Evolutionary conservation across 2,797 vertebrate species (phyloP).

Genomic region (Hippoglossus hippoglossus): DNA sequence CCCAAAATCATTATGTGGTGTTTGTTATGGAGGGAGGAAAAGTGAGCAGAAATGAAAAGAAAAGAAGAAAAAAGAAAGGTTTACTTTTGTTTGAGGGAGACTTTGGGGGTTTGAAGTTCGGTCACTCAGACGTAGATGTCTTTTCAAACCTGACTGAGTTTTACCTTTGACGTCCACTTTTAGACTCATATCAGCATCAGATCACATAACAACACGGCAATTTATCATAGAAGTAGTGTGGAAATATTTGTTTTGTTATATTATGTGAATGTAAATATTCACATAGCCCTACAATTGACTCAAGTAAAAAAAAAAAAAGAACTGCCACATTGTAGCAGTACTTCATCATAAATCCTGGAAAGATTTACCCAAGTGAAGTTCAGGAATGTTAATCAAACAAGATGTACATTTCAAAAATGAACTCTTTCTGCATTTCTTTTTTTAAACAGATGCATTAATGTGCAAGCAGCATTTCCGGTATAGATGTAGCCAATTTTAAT

Average conservation of each 20-base stretch:
- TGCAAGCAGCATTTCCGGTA: not conserved
- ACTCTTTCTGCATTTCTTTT: too few species aligned
- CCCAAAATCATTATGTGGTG: constrained; percentile 75
- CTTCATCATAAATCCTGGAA: too few species aligned
- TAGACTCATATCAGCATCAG: constrained; percentile 17
- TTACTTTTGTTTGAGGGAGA: constrained; percentile 67
- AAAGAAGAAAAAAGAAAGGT: constrained; percentile 37
- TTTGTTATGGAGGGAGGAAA: constrained; percentile 63
- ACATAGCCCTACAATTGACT: too few species aligned
- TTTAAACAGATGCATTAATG: not conserved
- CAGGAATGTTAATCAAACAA: not conserved
- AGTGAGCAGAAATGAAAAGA: constrained; percentile 35
- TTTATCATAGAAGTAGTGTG: not conserved
- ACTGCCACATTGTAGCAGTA: too few species aligned
- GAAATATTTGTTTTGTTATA: not conserved
- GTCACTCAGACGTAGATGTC: constrained; percentile 56
- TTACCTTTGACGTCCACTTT: constrained; percentile 36
- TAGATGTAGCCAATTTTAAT: not conserved
- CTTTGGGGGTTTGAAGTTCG: constrained; percentile 58
- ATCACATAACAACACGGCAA: not conserved
- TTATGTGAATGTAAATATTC: not conserved
- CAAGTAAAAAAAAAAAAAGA: too few species aligned
- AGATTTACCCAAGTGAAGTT: not conserved
- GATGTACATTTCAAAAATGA: too few species aligned
- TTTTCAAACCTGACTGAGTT: constrained; percentile 48